A percentile compares a stretch with the other conserved stretches of the same genome.
Conservation (phyloP, 1,140 invertebrate genomes). For the Microplitis mediator region DNA sequence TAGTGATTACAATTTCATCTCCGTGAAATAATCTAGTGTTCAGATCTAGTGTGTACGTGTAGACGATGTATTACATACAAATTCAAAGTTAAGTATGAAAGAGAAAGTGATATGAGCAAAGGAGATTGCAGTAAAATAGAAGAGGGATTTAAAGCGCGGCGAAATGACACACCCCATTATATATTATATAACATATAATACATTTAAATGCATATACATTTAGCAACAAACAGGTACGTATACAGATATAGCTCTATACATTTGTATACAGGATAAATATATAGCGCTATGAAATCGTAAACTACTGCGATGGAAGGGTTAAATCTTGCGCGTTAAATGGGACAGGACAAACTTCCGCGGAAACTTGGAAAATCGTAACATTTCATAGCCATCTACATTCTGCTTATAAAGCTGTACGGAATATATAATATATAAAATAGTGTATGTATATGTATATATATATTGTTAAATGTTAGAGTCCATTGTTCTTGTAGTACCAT, state of each 20-base stretch:
- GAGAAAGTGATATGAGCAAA: too few relatives aligned
- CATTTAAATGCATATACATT: neutral
- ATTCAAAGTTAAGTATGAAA: too few relatives aligned
- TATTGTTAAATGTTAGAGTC: neutral
- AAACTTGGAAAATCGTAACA: constrained; percentile 45
- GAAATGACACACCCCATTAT: constrained; percentile 31
- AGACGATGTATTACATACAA: neutral
- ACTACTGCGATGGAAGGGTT: constrained; percentile 44
- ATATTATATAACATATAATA: too few relatives aligned
- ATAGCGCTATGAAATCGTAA: constrained; percentile 38
- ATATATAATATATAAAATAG: neutral
- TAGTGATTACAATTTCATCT: constrained; percentile 41
- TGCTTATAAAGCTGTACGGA: neutral
- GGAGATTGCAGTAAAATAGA: constrained; percentile 23
- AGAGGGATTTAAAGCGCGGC: constrained; percentile 47
- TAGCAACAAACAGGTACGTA: neutral
- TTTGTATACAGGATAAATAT: neutral
- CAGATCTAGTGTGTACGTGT: too few relatives aligned
- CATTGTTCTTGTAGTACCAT: neutral
- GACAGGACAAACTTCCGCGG: constrained; percentile 44
- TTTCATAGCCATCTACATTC: constrained; percentile 29
- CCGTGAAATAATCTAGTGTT: neutral
- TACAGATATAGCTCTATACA: neutral
- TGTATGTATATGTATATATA: neutral
- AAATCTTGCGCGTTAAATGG: constrained; percentile 48